These are phyloP conservation scores for Danaus plexippus DNA, from an alignment of 1,140 invertebrate genomes.

Conservation along the genomic window DNA sequence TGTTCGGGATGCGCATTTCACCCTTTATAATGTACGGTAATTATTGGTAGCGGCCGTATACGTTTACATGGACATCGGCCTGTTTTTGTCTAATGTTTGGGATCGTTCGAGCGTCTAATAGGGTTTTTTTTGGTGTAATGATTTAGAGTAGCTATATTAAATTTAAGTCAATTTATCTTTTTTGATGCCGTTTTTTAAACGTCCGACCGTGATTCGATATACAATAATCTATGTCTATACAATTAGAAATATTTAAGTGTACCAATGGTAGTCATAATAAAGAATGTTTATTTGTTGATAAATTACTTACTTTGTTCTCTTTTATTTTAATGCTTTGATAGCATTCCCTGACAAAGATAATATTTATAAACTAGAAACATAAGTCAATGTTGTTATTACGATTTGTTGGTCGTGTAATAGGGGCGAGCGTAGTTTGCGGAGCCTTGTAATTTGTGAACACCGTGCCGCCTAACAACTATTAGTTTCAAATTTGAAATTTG, in stretches of 20 bases:
- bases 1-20: slow-evolving; percentile 55
- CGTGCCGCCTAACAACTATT: slow-evolving; percentile 18
- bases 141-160: slow-evolving; percentile 40
- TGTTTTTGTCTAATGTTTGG: slow-evolving; percentile 51
- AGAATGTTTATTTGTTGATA: slow-evolving; percentile 3
- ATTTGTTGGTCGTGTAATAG: slow-evolving; percentile 58
- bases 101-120: slow-evolving; percentile 48
- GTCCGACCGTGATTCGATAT: slow-evolving; percentile 26
- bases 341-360: too few relatives aligned
- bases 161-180: slow-evolving; percentile 45
- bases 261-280: neutral
- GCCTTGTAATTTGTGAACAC: slow-evolving; percentile 57
- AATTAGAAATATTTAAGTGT: neutral
- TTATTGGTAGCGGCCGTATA: slow-evolving; percentile 45
- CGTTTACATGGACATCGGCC: slow-evolving; percentile 20
- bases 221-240: slow-evolving; percentile 8
- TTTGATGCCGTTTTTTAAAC: slow-evolving; percentile 26
- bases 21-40: slow-evolving; percentile 57
- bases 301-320: too few relatives aligned
- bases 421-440: slow-evolving; percentile 39
- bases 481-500: too few relatives aligned
- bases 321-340: too few relatives aligned
- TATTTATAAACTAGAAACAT: slow-evolving; percentile 18
- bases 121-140: slow-evolving; percentile 45
- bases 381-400: slow-evolving; percentile 44